A percentile compares a stretch with the other conserved stretches of the same genome.
phyloP scores from a whole-genome alignment of 2,888 invertebrate species.

The Drosophila nr. fundita region DNA sequence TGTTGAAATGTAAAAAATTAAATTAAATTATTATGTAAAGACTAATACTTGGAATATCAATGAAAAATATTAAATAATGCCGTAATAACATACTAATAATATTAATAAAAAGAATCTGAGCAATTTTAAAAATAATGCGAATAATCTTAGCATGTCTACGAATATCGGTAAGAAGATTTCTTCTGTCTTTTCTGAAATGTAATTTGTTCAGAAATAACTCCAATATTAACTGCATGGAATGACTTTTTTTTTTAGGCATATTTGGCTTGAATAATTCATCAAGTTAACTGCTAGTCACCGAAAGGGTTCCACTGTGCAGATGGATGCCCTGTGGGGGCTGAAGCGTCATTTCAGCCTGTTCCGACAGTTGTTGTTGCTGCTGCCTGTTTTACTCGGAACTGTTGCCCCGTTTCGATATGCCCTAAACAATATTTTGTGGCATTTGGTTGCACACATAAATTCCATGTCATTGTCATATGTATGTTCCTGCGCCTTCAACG shows the following conservation, averaged over 20 bases:
- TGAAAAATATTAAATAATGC: background rate
- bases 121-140: background rate
- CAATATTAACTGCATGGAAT: background rate
- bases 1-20: background rate
- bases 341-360: constrained; percentile 1
- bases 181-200: background rate
- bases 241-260: background rate
- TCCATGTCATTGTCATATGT: constrained; percentile 69
- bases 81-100: background rate
- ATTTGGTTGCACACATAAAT: constrained; percentile 63
- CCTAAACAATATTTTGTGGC: constrained; percentile 66
- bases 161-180: background rate
- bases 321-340: constrained; percentile 45
- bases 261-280: background rate
- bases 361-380: constrained; percentile 6
- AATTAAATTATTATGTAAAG: background rate
- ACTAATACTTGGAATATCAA: background rate
- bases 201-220: background rate
- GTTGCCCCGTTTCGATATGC: constrained; percentile 44
- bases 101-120: background rate
- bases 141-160: too few relatives aligned
- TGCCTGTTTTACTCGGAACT: constrained; percentile 62
- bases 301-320: constrained; percentile 36
- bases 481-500: constrained; percentile 31
- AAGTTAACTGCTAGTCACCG: background rate